A percentile compares a stretch with the other conserved stretches of the same genome.
Conservation (phyloP, 2,797 vertebrate genomes). For the Orestias chungarensis region DNA sequence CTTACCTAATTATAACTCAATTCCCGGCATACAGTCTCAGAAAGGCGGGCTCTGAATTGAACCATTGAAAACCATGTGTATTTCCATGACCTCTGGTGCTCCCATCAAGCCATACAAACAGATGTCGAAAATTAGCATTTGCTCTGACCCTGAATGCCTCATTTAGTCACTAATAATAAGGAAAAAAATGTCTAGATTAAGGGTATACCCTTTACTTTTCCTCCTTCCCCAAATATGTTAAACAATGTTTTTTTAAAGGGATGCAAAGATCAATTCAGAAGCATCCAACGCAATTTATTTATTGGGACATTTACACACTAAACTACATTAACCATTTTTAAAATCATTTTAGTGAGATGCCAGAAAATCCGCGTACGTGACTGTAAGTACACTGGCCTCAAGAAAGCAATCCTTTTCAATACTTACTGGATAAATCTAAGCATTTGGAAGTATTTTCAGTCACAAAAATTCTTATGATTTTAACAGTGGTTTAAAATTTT, state of each 20-base stretch:
- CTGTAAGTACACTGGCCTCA: neutral
- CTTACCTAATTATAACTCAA: constrained; percentile 73
- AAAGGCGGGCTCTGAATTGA: constrained; percentile 59
- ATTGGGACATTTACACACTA: neutral
- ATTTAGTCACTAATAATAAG: constrained; percentile 39
- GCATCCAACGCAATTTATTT: neutral
- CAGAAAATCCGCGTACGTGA: neutral
- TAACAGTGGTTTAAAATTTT: neutral
- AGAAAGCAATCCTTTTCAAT: neutral
- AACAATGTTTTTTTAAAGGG: neutral
- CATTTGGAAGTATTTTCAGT: no score
- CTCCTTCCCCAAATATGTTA: neutral
- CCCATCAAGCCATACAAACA: constrained; percentile 45
- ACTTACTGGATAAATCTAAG: neutral
- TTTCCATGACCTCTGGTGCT: constrained; percentile 46
- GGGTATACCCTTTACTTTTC: neutral
- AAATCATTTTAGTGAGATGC: neutral
- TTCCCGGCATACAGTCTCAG: constrained; percentile 51
- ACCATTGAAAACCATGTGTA: constrained; percentile 63
- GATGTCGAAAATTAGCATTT: constrained; percentile 45
- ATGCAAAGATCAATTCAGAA: neutral
- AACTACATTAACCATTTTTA: neutral
- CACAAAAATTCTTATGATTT: neutral
- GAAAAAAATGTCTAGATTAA: constrained; percentile 25
- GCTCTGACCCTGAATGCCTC: constrained; percentile 33